These are phyloP conservation scores for Anolis carolinensis DNA, from an alignment of 2,113 vertebrate species.

Conservation along the genomic window DNA sequence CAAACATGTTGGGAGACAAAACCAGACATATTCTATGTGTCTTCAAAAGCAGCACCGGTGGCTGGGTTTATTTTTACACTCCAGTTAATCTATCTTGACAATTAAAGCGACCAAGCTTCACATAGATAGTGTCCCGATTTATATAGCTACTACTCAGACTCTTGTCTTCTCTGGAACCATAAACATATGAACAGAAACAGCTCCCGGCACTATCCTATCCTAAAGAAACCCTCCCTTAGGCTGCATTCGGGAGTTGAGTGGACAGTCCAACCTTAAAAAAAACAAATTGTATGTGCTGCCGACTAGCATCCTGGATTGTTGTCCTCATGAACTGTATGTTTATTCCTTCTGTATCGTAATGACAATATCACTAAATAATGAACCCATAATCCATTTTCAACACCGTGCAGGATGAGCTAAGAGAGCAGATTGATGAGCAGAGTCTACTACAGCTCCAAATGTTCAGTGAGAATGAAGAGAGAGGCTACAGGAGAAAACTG, in stretches of 20 bases:
- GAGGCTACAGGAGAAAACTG: neutral
- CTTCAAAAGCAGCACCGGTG: conserved; percentile 51
- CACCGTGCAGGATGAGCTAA: neutral
- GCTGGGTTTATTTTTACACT: conserved; percentile 5
- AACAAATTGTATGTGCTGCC: neutral
- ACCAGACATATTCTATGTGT: conserved; percentile 40
- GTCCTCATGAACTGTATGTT: neutral
- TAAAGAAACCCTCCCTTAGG: neutral
- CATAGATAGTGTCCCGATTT: neutral
- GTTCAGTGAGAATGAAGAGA: neutral
- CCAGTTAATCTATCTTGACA: conserved; percentile 21
- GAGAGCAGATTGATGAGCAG: neutral
- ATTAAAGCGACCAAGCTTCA: conserved; percentile 39
- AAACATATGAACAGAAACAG: conserved; percentile 28
- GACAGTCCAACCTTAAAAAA: neutral
- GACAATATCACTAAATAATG: neutral
- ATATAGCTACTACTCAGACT: conserved; percentile 43
- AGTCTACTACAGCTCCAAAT: neutral
- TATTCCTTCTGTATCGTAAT: rapidly evolving
- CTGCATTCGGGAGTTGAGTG: neutral
- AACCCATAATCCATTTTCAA: neutral
- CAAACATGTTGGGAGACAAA: conserved; percentile 13
- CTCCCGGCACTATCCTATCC: neutral
- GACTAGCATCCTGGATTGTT: neutral
- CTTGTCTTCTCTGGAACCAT: neutral